Percentiles rank a stretch among this genome's conserved stretches.
Conservation (phyloP, 2,797 vertebrate genomes). For the Decapterus maruadsi region DNA sequence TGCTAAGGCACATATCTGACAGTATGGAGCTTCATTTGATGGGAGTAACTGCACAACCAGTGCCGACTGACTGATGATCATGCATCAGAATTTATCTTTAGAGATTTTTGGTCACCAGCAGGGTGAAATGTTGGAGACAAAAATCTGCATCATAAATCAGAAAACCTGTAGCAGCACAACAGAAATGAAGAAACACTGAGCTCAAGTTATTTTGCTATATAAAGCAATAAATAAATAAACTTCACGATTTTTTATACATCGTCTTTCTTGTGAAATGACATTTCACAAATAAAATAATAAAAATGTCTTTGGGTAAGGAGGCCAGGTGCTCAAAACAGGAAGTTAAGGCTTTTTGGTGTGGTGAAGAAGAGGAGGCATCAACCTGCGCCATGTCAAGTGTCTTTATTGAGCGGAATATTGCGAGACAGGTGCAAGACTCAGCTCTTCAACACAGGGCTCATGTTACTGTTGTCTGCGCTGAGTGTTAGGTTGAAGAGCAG, state of each 20-base stretch:
- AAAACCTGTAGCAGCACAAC: background rate
- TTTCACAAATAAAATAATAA: background rate
- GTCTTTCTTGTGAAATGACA: background rate
- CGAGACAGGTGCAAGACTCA: slow-evolving; percentile 50
- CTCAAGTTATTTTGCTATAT: background rate
- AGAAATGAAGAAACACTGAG: background rate
- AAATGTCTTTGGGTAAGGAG: no score
- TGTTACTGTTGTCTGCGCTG: slow-evolving; percentile 55
- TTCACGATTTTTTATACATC: background rate
- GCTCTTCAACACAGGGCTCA: slow-evolving; percentile 45
- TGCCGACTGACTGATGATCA: background rate
- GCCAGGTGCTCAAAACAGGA: background rate
- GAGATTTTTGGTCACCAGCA: background rate
- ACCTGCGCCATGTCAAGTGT: background rate
- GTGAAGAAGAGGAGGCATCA: background rate
- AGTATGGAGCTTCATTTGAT: background rate
- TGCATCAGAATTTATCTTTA: background rate
- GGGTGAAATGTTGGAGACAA: background rate
- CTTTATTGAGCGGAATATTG: background rate
- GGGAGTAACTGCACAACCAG: background rate
- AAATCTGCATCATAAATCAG: background rate
- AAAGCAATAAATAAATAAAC: background rate
- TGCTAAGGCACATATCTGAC: background rate
- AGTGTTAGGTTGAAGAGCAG: slow-evolving; percentile 68
- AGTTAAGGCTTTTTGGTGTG: background rate